A percentile compares a stretch with the other conserved stretches of the same genome.
Conservation (phyloP, 2,113 vertebrate species). For the Hoplias malabaricus region DNA sequence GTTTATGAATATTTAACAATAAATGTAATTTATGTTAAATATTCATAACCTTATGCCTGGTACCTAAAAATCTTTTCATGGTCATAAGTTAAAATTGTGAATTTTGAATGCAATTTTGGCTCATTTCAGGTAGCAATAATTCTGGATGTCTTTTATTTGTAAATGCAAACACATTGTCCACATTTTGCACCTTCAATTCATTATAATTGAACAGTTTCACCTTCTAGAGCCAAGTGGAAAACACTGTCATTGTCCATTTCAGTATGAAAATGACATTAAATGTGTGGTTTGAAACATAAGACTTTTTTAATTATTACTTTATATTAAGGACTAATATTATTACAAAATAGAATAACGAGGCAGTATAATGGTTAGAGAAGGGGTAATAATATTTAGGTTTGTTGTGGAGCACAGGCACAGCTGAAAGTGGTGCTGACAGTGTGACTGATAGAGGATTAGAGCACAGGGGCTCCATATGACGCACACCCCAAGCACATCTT, state of each 20-base stretch:
- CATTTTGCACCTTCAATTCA: too few species aligned
- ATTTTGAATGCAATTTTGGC: too few species aligned
- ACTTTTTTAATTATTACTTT: too few species aligned
- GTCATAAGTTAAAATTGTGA: neutral
- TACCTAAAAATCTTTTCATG: neutral
- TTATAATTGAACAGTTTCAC: too few species aligned
- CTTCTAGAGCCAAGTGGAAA: too few species aligned
- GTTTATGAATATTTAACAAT: too few species aligned
- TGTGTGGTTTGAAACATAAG: too few species aligned
- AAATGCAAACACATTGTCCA: too few species aligned
- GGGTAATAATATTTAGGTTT: constrained; percentile 72
- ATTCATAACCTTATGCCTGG: neutral
- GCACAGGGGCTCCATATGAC: constrained; percentile 54
- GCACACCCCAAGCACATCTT: neutral
- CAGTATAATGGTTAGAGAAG: constrained; percentile 53
- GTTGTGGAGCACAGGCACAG: constrained; percentile 60
- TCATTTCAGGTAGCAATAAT: neutral
- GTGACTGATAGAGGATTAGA: constrained; percentile 68
- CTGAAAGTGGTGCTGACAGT: constrained; percentile 69
- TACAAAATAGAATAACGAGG: constrained; percentile 41
- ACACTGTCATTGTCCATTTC: too few species aligned
- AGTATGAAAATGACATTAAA: too few species aligned
- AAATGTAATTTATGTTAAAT: too few species aligned
- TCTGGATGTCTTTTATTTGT: too few species aligned
- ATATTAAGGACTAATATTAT: constrained; percentile 44